Conservation (phyloP, 2,113 vertebrate species). For the Tonatia bakeri region DNA sequence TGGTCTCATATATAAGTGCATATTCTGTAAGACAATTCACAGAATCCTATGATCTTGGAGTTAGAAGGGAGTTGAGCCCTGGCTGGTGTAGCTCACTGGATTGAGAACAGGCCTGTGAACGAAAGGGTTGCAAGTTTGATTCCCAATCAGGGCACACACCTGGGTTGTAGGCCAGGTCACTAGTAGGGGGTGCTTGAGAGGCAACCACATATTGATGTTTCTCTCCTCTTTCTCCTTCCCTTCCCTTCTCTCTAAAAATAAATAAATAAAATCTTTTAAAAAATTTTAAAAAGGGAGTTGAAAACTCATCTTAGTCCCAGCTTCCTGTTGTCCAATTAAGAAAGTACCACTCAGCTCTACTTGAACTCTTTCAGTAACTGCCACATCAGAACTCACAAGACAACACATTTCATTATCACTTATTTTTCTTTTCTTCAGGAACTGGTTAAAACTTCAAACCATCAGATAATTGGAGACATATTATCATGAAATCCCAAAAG, state of each 20-base stretch:
- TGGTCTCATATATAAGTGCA: not conserved
- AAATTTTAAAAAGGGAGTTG: not conserved
- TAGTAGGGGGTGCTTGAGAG: too few species aligned
- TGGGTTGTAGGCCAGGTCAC: too few species aligned
- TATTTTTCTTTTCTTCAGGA: not conserved
- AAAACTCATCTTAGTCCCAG: not conserved
- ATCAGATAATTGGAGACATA: not conserved
- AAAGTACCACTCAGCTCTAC: not conserved
- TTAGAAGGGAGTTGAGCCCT: not conserved
- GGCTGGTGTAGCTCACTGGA: too few species aligned
- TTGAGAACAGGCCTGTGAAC: too few species aligned
- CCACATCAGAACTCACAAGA: not conserved
- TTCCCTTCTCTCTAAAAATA: too few species aligned
- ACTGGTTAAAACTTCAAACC: not conserved
- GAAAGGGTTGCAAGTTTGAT: too few species aligned
- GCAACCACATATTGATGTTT: too few species aligned
- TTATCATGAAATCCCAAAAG: not conserved
- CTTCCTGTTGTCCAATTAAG: not conserved
- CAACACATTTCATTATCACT: not conserved
- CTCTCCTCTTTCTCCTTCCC: too few species aligned
- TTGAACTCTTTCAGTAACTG: not conserved
- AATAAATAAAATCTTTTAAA: too few species aligned
- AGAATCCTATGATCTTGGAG: not conserved
- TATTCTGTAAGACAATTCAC: constrained; percentile 1
- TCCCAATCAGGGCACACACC: too few species aligned